A percentile compares a stretch with the other conserved stretches of the same genome.
Conservation (phyloP, 2,797 vertebrate species). For the Lepilemur ruficaudatus region DNA sequence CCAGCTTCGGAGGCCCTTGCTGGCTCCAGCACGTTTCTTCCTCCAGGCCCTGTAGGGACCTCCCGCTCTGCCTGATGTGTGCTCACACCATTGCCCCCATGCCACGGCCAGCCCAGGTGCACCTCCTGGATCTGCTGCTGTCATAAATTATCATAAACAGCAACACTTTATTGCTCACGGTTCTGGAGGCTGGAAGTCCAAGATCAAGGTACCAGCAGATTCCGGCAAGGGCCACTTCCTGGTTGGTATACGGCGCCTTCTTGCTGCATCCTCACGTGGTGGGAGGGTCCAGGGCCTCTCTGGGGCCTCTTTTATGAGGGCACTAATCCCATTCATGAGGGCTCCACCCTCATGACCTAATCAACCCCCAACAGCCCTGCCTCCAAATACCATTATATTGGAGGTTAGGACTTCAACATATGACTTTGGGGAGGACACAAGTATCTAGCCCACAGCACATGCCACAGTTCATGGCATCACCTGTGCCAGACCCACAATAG, state of each 20-base stretch:
- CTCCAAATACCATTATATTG: neutral
- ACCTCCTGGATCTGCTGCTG: neutral
- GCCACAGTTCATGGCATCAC: neutral
- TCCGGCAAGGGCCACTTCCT: neutral
- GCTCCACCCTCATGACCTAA: rapidly evolving
- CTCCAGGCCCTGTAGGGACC: neutral
- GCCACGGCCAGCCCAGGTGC: neutral
- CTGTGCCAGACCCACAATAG: neutral
- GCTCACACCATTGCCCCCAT: too few species aligned
- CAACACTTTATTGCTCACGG: neutral
- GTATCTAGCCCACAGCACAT: neutral
- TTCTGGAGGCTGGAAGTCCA: neutral
- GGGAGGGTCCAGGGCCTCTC: neutral
- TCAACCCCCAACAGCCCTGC: too few species aligned
- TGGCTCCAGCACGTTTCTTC: neutral
- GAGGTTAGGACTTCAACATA: neutral
- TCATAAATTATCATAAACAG: neutral
- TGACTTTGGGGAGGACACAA: neutral
- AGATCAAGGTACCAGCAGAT: neutral
- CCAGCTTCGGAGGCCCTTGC: rapidly evolving
- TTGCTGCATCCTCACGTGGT: neutral
- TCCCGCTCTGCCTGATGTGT: neutral
- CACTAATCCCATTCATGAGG: neutral
- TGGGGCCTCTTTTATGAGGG: neutral
- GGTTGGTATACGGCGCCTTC: rapidly evolving